Evolutionary conservation across 2,113 vertebrate species (phyloP), one percentile per base, ranked within the genome.

Genomic region (Stomatorhinus ivindoensis): DNA sequence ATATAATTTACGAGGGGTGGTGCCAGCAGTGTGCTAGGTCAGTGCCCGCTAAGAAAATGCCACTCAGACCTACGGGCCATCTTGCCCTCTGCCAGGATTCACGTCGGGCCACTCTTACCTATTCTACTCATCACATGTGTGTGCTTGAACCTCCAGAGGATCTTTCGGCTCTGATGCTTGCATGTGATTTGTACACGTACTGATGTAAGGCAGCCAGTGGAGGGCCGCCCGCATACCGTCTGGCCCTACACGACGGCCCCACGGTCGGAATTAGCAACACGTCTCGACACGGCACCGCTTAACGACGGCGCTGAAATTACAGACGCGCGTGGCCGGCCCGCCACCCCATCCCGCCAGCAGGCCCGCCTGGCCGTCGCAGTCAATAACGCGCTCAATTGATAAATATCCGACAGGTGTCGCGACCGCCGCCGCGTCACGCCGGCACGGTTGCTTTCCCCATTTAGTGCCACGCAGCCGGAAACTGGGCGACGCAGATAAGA

Each of bases 331-430:
- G 55, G 7, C 42, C 87, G 48, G 87, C 84, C 69, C 76, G 87
- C 55, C 51, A 13, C 19, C 80, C 61, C 3, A 11, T 65, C 65
- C 44, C 11, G 44, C 11, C n/a, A 7, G 82, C 47, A 73, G 47
- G 69, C 47, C 27, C 88, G 65, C 61, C 7, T 69, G 87, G 86
- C 91, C 73, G 69, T 92, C 90, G 87, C 46, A 91, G 91, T 87
- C 92, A 91, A 90, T 91, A 48, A 88, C 88, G 86, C 9, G 89
- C 90, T 91, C 89, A 92, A 92, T 92, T 92, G 92, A 92, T 92
- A 90, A 86, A 86, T 89, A 90, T 87, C 89, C 58, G 88, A 73
- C 51, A 44, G 53, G 87, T 88, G n/a, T 76, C 27, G 55, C 87
- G 89, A 87, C 87, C 84, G 42, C n/a, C 61, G 85, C 55, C n/a